Base-by-base conservation (phyloP, 2,888 invertebrate genomes). In the Tuberolachnus salignus region DNA sequence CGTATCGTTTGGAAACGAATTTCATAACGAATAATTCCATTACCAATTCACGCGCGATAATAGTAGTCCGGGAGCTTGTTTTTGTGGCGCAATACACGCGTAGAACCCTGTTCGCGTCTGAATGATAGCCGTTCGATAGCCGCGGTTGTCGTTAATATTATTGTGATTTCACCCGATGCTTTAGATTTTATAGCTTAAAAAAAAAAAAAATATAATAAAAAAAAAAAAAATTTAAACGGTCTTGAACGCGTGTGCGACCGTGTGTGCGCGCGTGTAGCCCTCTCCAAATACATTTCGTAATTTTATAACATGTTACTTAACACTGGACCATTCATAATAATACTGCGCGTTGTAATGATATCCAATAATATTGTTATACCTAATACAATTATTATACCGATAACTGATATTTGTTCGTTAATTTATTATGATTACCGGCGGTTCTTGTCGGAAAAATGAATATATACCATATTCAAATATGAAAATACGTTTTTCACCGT, bases 231-330 rank as follows among this genome's bases (percentile, higher is more conserved):
- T 51, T 10, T 9, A 34, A 61, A 49, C 14, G 26, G 19, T 72
- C 72, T 61, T 61, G 71, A 59, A 59, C 42, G 23, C 8, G 34
- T 34, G 34, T 34, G 34, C 34, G 34, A 4, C 3, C 6, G 6
- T 34, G 34, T 34, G 34, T 34, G 34, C 6, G 34, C 8, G 8
- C n/a, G 23, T 19, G 11, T 71, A 46, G 13, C 49, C n/a, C 51
- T 67, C 51, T 49, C 44, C 34, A 69, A 69, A 69, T 23, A 71
- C 26, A 59, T 72, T 72, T 72, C 23, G 49, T 49, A 72, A 72
- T 72, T n/a, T 26, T 72, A 34, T 34, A 34, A 34, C 6, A n/a
- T 13, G n/a, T 51, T 72, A n/a, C 72, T 61, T 34, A 69, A 69
- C n/a, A n/a, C n/a, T 69, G 23, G 26, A 59, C 23, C 16, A 59